These are phyloP conservation scores for Drosophila triauraria DNA, from an alignment of 1,140 invertebrate genomes.

Conservation along the genomic window DNA sequence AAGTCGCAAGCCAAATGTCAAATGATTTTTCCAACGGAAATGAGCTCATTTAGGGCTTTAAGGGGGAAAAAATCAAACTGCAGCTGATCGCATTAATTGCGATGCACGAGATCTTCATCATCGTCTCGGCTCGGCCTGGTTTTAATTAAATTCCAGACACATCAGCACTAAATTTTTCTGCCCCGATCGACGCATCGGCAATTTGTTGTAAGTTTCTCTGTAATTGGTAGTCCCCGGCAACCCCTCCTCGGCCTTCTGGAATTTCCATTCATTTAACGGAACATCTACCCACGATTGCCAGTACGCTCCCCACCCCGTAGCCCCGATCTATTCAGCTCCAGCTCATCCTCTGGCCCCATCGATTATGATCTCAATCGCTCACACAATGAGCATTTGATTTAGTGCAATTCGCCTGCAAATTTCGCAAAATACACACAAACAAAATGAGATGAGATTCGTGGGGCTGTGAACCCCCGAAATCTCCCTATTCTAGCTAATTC, in stretches of 20 bases:
- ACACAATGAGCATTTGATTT: slow-evolving; percentile 69
- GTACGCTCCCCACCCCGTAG: neutral
- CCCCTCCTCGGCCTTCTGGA: slow-evolving; percentile 39
- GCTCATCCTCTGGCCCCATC: slow-evolving; percentile 37
- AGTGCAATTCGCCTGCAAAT: slow-evolving; percentile 61
- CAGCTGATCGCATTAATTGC: slow-evolving; percentile 54
- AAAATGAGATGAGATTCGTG: slow-evolving; percentile 18
- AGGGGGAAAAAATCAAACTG: slow-evolving; percentile 49
- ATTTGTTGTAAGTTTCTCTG: slow-evolving; percentile 66
- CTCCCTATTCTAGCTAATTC: slow-evolving; percentile 3
- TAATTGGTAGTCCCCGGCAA: slow-evolving; percentile 56
- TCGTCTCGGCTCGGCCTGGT: slow-evolving; percentile 36
- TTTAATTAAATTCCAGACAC: slow-evolving; percentile 82
- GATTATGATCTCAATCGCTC: slow-evolving; percentile 69
- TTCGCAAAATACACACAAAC: slow-evolving; percentile 46
- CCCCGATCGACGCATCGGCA: slow-evolving; percentile 43
- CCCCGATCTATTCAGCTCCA: slow-evolving; percentile 9
- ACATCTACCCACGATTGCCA: slow-evolving; percentile 48
- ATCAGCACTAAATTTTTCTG: slow-evolving; percentile 39
- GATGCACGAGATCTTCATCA: slow-evolving; percentile 42
- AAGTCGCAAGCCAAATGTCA: slow-evolving; percentile 67
- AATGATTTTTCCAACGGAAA: slow-evolving; percentile 69
- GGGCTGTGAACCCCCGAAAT: slow-evolving; percentile 21
- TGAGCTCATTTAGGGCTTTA: slow-evolving; percentile 71
- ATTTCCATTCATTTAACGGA: slow-evolving; percentile 78